Percentiles rank a stretch among this genome's conserved stretches.
Evolutionary conservation across 2,113 vertebrate species (phyloP).

Genomic region (Pseudolaguvia tuberculata): DNA sequence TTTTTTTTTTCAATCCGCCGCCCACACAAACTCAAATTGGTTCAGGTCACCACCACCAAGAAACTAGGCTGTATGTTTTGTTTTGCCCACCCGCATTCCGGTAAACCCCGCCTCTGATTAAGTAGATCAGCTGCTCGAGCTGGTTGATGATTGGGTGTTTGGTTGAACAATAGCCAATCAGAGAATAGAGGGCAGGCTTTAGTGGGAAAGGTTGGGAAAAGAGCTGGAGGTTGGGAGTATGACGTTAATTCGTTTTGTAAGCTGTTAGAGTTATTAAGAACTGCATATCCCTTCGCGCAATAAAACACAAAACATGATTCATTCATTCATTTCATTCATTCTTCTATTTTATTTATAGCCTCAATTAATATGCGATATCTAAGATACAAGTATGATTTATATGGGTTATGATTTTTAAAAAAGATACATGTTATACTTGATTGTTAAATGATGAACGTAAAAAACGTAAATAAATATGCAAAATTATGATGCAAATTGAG

Average conservation of each 20-base stretch:
- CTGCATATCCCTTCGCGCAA: background rate
- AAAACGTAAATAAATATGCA: too few species aligned
- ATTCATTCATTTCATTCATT: background rate
- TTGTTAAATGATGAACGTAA: background rate
- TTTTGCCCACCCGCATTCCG: constrained; percentile 10
- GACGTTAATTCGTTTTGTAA: background rate
- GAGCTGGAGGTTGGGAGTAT: background rate
- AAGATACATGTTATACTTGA: background rate
- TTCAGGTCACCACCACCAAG: background rate
- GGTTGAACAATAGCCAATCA: background rate
- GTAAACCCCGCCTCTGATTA: constrained; percentile 8
- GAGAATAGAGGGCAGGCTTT: background rate
- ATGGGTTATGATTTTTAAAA: background rate
- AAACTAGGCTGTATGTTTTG: background rate
- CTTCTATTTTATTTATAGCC: too few species aligned
- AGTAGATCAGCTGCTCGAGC: background rate
- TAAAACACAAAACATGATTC: background rate
- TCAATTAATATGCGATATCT: too few species aligned
- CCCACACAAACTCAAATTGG: constrained; percentile 1
- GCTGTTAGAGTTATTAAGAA: background rate
- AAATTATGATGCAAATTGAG: too few species aligned
- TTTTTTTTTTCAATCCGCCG: background rate
- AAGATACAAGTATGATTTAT: background rate
- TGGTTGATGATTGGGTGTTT: background rate
- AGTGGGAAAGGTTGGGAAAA: background rate